A percentile compares a stretch with the other conserved stretches of the same genome.
phyloP scores from a whole-genome alignment of 2,797 vertebrate genomes.

The Rhinichthys osculus region DNA sequence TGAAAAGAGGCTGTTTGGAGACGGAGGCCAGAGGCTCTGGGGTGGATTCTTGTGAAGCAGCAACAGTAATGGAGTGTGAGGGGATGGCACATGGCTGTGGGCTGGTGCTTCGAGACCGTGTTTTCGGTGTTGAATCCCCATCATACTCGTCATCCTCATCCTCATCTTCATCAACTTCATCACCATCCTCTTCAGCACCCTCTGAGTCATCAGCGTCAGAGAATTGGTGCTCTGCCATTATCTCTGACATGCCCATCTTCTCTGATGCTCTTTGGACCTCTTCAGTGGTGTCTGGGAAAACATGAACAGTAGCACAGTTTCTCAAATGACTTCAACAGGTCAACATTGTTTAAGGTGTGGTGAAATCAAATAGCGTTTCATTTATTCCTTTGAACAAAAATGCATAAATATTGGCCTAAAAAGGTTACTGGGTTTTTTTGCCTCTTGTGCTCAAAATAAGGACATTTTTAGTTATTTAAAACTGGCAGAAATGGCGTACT shows the following conservation, averaged over 20 bases:
- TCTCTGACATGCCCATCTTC: slow-evolving; percentile 78
- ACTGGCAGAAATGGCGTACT: slow-evolving; percentile 26
- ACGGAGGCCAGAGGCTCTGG: slow-evolving; percentile 77
- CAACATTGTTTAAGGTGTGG: not conserved
- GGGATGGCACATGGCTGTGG: slow-evolving; percentile 89
- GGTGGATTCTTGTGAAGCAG: slow-evolving; percentile 78
- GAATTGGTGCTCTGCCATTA: slow-evolving; percentile 91
- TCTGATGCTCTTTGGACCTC: slow-evolving; percentile 85
- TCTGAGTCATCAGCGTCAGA: slow-evolving; percentile 96
- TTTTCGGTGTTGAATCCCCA: slow-evolving; percentile 94
- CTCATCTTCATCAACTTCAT: slow-evolving; percentile 94
- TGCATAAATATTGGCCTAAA: slow-evolving; percentile 28
- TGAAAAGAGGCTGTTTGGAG: slow-evolving; percentile 86
- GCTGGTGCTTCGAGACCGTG: slow-evolving; percentile 93
- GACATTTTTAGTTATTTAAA: slow-evolving; percentile 45
- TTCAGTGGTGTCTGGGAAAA: slow-evolving; percentile 73
- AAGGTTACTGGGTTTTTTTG: slow-evolving; percentile 16
- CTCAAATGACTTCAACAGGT: not conserved
- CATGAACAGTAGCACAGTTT: not conserved
- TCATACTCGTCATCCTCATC: slow-evolving; percentile 96
- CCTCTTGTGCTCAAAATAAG: slow-evolving; percentile 17
- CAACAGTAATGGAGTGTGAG: slow-evolving; percentile 83
- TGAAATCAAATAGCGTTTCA: slow-evolving; percentile 14
- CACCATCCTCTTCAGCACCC: slow-evolving; percentile 87
- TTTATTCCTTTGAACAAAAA: slow-evolving; percentile 22